phyloP scores from a whole-genome alignment of 1,140 invertebrate species.

The Musca domestica region DNA sequence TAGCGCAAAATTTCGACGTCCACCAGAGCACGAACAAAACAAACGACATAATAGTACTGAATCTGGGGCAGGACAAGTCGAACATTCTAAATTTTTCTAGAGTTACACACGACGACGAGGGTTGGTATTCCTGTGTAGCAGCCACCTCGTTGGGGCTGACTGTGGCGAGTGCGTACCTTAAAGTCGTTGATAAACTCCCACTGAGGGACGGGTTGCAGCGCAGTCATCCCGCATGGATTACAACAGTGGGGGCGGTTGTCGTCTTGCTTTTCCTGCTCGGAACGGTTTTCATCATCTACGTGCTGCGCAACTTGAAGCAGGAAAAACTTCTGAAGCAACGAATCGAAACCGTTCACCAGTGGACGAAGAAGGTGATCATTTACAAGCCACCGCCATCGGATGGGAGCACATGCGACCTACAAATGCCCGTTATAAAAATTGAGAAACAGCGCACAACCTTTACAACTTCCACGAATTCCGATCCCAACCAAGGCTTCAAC shows the following conservation, averaged over 20 bases:
- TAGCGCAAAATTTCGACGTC: conserved; percentile 2
- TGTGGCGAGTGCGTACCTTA: conserved; percentile 77
- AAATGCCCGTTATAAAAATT: conserved; percentile 83
- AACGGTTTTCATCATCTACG: conserved; percentile 54
- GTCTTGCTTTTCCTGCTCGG: conserved; percentile 37
- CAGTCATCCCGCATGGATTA: conserved; percentile 36
- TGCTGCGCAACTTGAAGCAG: conserved; percentile 58
- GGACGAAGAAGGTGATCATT: conserved; percentile 86
- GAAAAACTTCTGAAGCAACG: conserved; percentile 67
- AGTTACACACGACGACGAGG: conserved; percentile 81
- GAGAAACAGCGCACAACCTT: conserved; percentile 75
- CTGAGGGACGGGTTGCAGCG: conserved; percentile 31
- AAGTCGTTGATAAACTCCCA: conserved; percentile 67
- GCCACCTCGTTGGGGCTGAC: conserved; percentile 78
- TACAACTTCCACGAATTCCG: conserved; percentile 61
- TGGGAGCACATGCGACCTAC: conserved; percentile 57
- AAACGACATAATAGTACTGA: conserved; percentile 21
- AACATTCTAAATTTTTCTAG: conserved; percentile 75
- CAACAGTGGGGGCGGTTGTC: conserved; percentile 31
- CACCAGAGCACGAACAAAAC: not conserved
- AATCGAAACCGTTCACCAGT: conserved; percentile 78
- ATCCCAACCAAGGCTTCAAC: conserved; percentile 69
- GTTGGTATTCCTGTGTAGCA: conserved; percentile 91
- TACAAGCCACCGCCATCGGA: conserved; percentile 69
- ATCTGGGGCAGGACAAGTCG: conserved; percentile 24